Conservation (phyloP, 2,797 vertebrate species). For the Sciurus carolinensis region DNA sequence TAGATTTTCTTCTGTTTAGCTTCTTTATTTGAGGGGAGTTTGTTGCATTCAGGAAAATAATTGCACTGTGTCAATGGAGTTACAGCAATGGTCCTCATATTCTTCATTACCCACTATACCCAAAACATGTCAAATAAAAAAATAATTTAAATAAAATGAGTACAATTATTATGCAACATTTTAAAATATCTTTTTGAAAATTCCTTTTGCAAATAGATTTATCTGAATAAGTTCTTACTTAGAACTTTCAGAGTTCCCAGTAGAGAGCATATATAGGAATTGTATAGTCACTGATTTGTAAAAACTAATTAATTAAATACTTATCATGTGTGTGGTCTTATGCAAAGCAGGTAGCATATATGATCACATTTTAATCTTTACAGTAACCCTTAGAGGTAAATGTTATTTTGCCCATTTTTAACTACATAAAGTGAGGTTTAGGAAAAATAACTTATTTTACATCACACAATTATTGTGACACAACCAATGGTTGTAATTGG, state of each 20-base stretch:
- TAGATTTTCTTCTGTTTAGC: background rate
- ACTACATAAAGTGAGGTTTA: background rate
- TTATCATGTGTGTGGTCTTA: background rate
- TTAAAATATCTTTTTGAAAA: background rate
- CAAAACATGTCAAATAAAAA: background rate
- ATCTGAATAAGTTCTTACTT: background rate
- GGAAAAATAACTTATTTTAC: conserved; percentile 2
- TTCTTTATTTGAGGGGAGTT: background rate
- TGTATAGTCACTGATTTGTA: background rate
- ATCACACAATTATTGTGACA: background rate
- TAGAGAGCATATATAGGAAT: background rate
- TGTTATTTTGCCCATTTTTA: background rate
- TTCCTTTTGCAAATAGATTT: background rate
- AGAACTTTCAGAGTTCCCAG: background rate
- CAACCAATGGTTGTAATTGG: background rate
- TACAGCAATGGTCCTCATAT: background rate
- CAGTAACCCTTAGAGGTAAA: background rate
- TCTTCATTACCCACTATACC: background rate
- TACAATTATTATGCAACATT: background rate
- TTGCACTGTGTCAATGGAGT: background rate
- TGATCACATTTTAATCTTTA: background rate
- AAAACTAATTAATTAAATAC: background rate
- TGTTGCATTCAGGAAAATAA: background rate
- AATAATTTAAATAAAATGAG: background rate
- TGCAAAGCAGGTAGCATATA: background rate